Evolutionary conservation across 2,888 invertebrate species (phyloP).

Genomic region (Himalopsyche kuldschensis): DNA sequence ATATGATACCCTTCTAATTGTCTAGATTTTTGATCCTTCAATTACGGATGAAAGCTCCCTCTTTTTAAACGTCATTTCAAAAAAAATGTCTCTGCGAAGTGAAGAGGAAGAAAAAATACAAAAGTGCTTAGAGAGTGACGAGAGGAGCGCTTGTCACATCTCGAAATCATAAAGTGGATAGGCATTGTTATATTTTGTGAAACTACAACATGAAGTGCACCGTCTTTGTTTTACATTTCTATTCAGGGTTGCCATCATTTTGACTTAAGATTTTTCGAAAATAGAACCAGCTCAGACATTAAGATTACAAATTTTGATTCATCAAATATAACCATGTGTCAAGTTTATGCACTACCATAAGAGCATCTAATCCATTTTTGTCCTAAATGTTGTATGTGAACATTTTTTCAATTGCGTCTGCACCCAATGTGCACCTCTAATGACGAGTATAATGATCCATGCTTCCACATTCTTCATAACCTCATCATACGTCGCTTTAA

Average conservation of each 20-base stretch:
- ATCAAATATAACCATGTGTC: too few species aligned
- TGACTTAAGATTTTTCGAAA: too few species aligned
- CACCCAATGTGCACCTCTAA: too few species aligned
- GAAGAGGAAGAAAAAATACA: background rate
- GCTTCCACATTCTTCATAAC: too few species aligned
- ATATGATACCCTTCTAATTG: background rate
- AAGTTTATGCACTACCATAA: too few species aligned
- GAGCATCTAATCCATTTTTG: too few species aligned
- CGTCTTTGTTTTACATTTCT: background rate
- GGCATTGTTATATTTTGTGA: background rate
- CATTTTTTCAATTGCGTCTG: too few species aligned
- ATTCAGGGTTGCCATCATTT: background rate
- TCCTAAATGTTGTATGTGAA: too few species aligned
- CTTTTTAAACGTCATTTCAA: background rate
- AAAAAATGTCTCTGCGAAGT: background rate
- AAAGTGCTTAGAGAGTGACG: background rate
- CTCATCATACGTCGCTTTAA: too few species aligned
- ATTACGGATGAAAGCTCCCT: background rate
- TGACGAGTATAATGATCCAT: too few species aligned
- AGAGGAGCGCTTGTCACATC: background rate
- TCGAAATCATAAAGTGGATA: background rate
- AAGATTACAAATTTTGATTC: too few species aligned
- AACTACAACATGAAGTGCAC: background rate
- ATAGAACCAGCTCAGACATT: too few species aligned
- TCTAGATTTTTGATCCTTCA: background rate